Percentiles rank a stretch among this genome's conserved stretches.
These are phyloP conservation scores for Muscidifurax raptorellus DNA, from an alignment of 1,140 invertebrate genomes.

Conservation along the genomic window DNA sequence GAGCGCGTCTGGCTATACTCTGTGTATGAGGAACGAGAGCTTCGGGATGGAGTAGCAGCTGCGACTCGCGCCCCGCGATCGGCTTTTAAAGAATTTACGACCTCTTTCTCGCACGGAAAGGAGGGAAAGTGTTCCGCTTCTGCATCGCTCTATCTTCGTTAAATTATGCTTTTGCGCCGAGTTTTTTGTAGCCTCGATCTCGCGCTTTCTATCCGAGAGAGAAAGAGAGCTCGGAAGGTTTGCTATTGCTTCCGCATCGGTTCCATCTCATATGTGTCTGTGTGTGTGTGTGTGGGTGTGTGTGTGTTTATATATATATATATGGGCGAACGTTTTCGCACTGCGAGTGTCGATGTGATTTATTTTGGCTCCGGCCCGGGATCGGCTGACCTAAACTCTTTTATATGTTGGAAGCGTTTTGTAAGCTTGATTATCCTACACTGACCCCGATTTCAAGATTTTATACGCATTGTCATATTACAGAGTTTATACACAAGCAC, in stretches of 20 bases:
- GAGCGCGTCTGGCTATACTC: neutral
- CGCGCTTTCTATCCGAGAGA: neutral
- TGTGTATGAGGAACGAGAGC: neutral
- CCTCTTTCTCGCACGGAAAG: neutral
- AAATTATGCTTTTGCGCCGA: neutral
- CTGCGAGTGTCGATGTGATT: neutral
- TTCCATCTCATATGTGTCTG: too few species aligned
- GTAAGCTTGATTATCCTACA: neutral
- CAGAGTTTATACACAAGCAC: too few species aligned
- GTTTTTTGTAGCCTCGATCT: too few species aligned
- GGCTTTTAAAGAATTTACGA: conserved; percentile 24
- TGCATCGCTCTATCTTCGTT: neutral
- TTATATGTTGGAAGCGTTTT: too few species aligned
- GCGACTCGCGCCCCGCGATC: neutral
- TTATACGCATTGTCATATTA: too few species aligned
- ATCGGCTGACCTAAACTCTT: too few species aligned
- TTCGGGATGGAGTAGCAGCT: neutral
- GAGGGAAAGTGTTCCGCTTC: neutral
- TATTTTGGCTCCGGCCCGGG: neutral
- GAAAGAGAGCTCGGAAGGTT: too few species aligned
- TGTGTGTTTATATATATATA: too few species aligned
- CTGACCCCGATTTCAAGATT: neutral
- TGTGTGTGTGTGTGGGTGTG: too few species aligned
- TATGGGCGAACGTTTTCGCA: neutral
- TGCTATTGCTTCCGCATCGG: too few species aligned